Percentiles rank a stretch among this genome's conserved stretches.
These are phyloP conservation scores for Gouania willdenowi DNA, from an alignment of 2,797 vertebrate species.

Conservation along the genomic window DNA sequence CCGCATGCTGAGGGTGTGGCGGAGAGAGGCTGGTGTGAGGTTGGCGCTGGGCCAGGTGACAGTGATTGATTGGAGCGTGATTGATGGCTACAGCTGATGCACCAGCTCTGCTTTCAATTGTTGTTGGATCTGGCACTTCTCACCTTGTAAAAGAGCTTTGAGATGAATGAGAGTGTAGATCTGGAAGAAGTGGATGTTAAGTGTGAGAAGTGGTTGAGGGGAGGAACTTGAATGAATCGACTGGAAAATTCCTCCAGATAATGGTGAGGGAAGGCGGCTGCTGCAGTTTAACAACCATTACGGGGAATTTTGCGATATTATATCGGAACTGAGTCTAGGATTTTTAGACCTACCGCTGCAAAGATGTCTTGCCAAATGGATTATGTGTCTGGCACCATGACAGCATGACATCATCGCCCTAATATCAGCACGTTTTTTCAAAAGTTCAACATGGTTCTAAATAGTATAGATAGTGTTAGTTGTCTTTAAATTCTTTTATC, in stretches of 20 bases:
- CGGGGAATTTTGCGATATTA: background rate
- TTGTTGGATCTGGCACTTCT: slow-evolving; percentile 69
- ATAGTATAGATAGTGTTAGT: no score
- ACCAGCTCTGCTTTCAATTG: slow-evolving; percentile 74
- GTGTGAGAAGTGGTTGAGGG: slow-evolving; percentile 36
- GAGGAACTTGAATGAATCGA: slow-evolving; percentile 10
- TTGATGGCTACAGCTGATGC: slow-evolving; percentile 77
- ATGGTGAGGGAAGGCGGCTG: background rate
- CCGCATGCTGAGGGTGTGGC: slow-evolving; percentile 59
- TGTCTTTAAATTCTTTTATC: no score
- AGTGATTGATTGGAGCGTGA: slow-evolving; percentile 76
- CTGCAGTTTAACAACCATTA: background rate
- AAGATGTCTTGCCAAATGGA: no score
- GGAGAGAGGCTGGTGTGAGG: slow-evolving; percentile 40
- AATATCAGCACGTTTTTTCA: no score
- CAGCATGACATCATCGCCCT: no score
- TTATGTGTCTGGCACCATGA: no score
- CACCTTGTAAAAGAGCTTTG: slow-evolving; percentile 78
- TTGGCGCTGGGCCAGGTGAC: slow-evolving; percentile 54
- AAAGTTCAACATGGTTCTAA: no score
- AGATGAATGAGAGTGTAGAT: slow-evolving; percentile 32
- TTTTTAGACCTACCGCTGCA: no score
- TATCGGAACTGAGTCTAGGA: no score
- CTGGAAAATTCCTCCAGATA: slow-evolving; percentile 2
- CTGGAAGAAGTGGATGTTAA: slow-evolving; percentile 26